phyloP scores from a whole-genome alignment of 2,888 invertebrate species.

The Glyphotaelius pellucidus region DNA sequence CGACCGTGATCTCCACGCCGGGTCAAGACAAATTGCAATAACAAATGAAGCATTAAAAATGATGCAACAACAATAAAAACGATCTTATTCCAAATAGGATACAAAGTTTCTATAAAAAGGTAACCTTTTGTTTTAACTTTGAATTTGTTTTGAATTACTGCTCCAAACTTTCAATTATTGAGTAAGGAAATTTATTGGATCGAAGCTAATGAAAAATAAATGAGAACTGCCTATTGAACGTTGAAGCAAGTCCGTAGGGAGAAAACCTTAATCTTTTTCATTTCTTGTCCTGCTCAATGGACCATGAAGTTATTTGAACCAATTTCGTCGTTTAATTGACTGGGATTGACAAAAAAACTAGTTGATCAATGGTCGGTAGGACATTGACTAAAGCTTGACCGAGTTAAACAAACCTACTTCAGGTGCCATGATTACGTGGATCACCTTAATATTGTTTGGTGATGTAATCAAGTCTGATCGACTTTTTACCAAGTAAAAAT shows the following conservation, averaged over 20 bases:
- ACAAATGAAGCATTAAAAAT: too few relatives aligned
- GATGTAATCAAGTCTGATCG: background rate
- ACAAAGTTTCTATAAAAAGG: background rate
- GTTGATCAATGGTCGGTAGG: background rate
- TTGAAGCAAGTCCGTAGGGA: background rate
- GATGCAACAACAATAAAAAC: background rate
- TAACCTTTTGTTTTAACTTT: background rate
- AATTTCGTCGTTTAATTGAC: background rate
- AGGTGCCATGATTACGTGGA: slow-evolving; percentile 2
- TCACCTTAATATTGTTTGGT: slow-evolving; percentile 9
- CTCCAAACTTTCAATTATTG: background rate
- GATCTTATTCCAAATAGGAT: background rate
- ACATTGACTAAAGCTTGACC: background rate
- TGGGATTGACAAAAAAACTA: background rate
- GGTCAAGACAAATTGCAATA: background rate
- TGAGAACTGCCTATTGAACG: background rate
- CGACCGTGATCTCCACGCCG: background rate
- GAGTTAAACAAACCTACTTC: background rate
- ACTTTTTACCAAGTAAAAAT: background rate
- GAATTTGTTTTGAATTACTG: background rate
- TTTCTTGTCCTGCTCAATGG: slow-evolving; percentile 17
- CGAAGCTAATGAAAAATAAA: background rate
- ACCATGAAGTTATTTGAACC: background rate
- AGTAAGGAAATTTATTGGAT: background rate
- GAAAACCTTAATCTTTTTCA: background rate